Percentiles rank a stretch among this genome's conserved stretches.
phyloP scores from a whole-genome alignment of 2,888 invertebrate species.

The Dolichomitus sp. region DNA sequence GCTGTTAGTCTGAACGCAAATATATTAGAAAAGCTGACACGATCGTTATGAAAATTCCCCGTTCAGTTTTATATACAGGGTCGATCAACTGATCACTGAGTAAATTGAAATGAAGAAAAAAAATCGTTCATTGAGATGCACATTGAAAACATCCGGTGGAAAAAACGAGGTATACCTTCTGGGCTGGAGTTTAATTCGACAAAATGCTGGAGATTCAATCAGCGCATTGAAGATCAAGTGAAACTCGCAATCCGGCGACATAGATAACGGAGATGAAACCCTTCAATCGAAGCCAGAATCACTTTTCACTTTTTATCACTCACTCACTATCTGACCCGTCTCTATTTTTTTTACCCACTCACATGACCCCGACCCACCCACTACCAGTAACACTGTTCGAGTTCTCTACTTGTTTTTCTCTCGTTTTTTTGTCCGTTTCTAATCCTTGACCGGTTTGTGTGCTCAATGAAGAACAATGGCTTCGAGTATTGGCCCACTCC shows the following conservation, averaged over 20 bases:
- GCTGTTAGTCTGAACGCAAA: conserved; percentile 13
- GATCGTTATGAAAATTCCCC: conserved; percentile 1
- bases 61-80: neutral
- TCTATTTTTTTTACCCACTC: neutral
- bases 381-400: conserved; percentile 2
- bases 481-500: conserved; percentile 69
- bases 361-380: neutral
- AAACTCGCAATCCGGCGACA: neutral
- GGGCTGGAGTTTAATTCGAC: neutral
- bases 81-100: neutral
- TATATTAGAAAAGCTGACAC: neutral
- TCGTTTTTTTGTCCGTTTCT: conserved; percentile 23
- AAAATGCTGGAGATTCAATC: conserved; percentile 11
- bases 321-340: neutral
- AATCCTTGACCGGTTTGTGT: conserved; percentile 55
- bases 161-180: neutral
- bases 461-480: conserved; percentile 68
- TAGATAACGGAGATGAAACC: neutral
- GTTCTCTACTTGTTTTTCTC: neutral
- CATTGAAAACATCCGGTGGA: neutral
- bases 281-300: conserved; percentile 1
- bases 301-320: neutral
- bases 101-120: neutral
- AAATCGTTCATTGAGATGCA: neutral
- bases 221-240: conserved; percentile 8